Evolutionary conservation across 1,140 invertebrate genomes (phyloP), one percentile per base, ranked within the genome.

Genomic region (Ceratosolen fusciceps): DNA sequence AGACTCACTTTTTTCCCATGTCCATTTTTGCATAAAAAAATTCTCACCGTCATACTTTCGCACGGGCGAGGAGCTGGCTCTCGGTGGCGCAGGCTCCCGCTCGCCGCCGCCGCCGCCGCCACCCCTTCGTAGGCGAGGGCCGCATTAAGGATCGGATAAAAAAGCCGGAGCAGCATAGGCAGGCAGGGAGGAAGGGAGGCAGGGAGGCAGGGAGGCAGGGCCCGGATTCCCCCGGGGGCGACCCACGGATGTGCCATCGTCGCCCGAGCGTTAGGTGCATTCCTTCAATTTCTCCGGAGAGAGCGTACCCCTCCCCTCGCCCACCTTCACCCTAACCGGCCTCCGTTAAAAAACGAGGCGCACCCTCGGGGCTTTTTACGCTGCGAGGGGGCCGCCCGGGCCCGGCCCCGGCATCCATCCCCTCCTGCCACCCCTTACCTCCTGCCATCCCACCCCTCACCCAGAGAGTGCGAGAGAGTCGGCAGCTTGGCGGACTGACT

Each of bases 11-110:
- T 89, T 89, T 90, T 89, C 89, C 88, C 88, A 89, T 90, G 88
- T 89, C 87, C 88, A 87, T 86, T 88, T 87, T 89, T 86, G 87
- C 87, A 88, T 89, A 88, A 90, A 89, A 89, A 89, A 89, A 86
- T 89, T 89, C 89, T 88, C 89, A 90, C 86, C 87, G 82, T 83
- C 71, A 49, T 73, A 83, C 82, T 89, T 89, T 90, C n/a, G n/a
- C n/a, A n/a, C n/a, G n/a, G n/a, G n/a, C n/a, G n/a, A n/a, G n/a
- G n/a, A n/a, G n/a, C n/a, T n/a, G n/a, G n/a, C n/a, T n/a, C n/a
- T n/a, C n/a, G n/a, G n/a, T n/a, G n/a, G n/a, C n/a, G n/a, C n/a
- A n/a, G n/a, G n/a, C 8, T 26, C 24, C 56, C 2, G 26, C 3
- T 1, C 8, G 12, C 56, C 19, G 52, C 52, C 3, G 52, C n/a